phyloP scores from a whole-genome alignment of 2,797 vertebrate genomes.

The Melopsittacus undulatus region DNA sequence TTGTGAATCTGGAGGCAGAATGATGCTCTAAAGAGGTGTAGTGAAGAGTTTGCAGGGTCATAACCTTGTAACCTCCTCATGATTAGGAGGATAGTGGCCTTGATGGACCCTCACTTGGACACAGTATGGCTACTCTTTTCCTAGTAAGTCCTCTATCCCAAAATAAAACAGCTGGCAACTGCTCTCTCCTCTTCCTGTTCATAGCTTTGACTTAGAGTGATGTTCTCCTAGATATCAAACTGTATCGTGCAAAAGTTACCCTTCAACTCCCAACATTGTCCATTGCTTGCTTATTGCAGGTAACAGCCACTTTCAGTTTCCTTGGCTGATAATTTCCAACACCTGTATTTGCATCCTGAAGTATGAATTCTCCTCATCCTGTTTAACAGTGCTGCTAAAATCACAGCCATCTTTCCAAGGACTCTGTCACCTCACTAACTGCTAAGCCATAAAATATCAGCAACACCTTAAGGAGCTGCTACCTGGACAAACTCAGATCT shows the following conservation, averaged over 20 bases:
- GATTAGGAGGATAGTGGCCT: neutral
- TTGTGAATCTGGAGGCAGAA: neutral
- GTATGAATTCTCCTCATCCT: neutral
- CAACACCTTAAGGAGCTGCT: neutral
- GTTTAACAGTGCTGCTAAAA: neutral
- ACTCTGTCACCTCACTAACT: accelerated
- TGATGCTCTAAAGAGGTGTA: neutral
- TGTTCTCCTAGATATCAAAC: neutral
- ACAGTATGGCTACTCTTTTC: neutral
- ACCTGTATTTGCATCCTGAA: neutral
- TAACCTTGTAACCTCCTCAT: neutral
- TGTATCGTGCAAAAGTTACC: neutral
- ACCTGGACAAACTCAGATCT: neutral
- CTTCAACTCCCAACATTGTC: neutral
- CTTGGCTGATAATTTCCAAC: neutral
- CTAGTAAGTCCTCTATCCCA: neutral
- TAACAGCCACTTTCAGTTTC: neutral
- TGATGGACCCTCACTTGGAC: too few species aligned
- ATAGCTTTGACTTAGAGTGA: neutral
- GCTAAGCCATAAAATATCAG: neutral
- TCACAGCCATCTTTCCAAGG: neutral
- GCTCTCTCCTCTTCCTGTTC: neutral
- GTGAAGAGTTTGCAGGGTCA: neutral
- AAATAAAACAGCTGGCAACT: neutral
- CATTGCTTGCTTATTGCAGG: neutral